Evolutionary conservation across 2,113 vertebrate genomes (phyloP).

Genomic region (Nothoprocta perdicaria): DNA sequence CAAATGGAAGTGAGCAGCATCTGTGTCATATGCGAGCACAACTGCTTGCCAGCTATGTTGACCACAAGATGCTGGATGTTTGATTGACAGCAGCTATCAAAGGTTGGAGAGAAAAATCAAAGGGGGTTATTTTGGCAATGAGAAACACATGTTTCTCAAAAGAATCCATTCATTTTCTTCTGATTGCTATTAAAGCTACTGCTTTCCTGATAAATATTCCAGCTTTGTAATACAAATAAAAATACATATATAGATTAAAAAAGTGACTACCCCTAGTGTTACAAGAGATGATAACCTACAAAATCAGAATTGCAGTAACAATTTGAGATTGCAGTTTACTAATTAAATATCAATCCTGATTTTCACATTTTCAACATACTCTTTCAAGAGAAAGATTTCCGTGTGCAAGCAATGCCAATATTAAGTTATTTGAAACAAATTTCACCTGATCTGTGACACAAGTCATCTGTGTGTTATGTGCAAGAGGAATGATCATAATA

Average conservation of each 20-base stretch:
- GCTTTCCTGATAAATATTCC: background rate
- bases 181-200: background rate
- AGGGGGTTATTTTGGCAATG: background rate
- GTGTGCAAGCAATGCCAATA: background rate
- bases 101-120: slow-evolving; percentile 4
- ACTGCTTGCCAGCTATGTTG: slow-evolving; percentile 5
- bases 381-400: background rate
- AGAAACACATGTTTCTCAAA: background rate
- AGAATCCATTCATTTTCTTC: background rate
- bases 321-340: background rate
- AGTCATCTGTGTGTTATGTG: background rate
- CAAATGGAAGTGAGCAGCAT: slow-evolving; percentile 17
- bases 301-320: background rate
- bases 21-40: slow-evolving; percentile 9
- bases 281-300: background rate
- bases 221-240: background rate
- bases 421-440: background rate
- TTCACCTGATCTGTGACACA: background rate
- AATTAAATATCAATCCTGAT: background rate
- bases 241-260: background rate
- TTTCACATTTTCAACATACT: too few relatives aligned
- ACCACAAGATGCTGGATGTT: background rate
- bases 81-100: slow-evolving; percentile 26
- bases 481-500: background rate
- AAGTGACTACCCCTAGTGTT: background rate